Evolutionary conservation across 2,113 vertebrate species (phyloP).

Genomic region (Microcebus griseorufus): DNA sequence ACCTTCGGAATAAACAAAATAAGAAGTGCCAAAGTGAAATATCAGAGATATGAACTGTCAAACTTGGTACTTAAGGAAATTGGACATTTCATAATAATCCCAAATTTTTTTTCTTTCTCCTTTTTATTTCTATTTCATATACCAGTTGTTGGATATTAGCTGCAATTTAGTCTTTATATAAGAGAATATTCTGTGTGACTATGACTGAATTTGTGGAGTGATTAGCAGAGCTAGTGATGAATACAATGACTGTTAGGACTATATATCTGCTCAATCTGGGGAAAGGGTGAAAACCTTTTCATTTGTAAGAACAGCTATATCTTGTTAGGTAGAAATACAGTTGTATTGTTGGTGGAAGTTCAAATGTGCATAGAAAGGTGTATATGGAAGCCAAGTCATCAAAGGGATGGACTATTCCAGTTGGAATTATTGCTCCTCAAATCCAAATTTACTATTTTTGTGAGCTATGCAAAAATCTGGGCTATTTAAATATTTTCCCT

Average conservation of each 20-base stretch:
- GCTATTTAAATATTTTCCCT: neutral
- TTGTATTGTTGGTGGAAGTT: neutral
- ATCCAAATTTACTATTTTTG: neutral
- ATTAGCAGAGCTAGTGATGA: neutral
- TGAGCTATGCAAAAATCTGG: slow-evolving; percentile 21
- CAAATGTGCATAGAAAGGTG: neutral
- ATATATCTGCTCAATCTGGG: neutral
- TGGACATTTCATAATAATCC: too few species aligned
- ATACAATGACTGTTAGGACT: neutral
- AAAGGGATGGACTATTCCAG: neutral
- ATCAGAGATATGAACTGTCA: too few species aligned
- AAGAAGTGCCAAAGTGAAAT: too few species aligned
- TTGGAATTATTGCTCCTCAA: neutral
- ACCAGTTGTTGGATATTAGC: neutral
- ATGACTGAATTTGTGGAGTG: neutral
- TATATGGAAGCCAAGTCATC: neutral
- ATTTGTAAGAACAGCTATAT: neutral
- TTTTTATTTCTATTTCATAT: slow-evolving; percentile 15
- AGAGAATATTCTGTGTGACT: neutral
- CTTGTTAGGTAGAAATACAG: neutral
- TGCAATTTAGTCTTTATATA: neutral
- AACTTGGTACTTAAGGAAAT: too few species aligned
- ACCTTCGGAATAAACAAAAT: too few species aligned
- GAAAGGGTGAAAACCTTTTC: neutral
- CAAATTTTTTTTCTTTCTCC: neutral